Evolutionary conservation across 2,888 invertebrate species (phyloP).

Genomic region (Disparrhopalites patrizii): DNA sequence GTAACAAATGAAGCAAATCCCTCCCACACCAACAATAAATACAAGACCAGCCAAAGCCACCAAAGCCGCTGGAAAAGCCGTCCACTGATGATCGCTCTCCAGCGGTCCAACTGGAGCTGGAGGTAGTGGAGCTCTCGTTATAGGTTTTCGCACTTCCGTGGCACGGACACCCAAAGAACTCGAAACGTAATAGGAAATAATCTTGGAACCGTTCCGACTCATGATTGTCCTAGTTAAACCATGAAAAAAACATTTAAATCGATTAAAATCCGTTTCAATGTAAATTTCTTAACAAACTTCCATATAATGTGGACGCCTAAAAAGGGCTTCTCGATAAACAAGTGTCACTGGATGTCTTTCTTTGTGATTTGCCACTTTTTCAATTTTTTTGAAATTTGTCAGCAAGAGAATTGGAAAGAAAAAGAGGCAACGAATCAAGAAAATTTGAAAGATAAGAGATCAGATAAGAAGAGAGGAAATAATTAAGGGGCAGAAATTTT

Average conservation of each 20-base stretch:
- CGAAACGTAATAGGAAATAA: conserved; percentile 66
- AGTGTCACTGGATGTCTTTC: no score
- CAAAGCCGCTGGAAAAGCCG: conserved; percentile 81
- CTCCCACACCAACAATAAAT: conserved; percentile 76
- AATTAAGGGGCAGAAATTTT: no score
- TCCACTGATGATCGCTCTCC: conserved; percentile 55
- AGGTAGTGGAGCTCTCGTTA: conserved; percentile 50
- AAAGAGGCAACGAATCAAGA: no score
- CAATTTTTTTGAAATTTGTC: no score
- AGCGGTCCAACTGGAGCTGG: conserved; percentile 49
- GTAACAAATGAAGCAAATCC: conserved; percentile 87
- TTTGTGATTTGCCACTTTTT: no score
- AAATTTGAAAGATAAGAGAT: no score
- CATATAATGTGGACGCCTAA: no score
- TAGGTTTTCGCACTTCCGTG: conserved; percentile 63
- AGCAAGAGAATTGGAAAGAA: no score
- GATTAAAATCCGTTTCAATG: neutral
- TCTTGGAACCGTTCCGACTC: conserved; percentile 62
- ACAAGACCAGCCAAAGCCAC: conserved; percentile 87
- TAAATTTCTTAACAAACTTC: no score
- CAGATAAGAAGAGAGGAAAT: no score
- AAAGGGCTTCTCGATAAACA: no score
- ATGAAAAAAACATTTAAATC: neutral
- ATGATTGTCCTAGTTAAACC: conserved; percentile 57
- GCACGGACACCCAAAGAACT: conserved; percentile 65